Evolutionary conservation across 2,888 invertebrate species (phyloP).

Genomic region (Lasioglossum villosulum): DNA sequence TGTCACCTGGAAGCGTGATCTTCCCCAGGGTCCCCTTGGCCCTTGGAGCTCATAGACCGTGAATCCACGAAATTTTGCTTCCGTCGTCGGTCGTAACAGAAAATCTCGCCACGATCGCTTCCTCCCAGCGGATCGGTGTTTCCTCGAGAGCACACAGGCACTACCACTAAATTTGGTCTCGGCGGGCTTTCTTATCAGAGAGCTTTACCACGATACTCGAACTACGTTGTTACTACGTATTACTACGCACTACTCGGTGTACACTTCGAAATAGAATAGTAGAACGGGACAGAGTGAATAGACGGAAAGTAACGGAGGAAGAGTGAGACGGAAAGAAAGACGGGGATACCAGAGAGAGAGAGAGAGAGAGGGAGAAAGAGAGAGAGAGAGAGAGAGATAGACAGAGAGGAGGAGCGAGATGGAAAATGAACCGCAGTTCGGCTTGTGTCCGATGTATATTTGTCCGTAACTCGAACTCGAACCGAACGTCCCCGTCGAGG

Average conservation of each 20-base stretch:
- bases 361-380: slow-evolving; percentile 17
- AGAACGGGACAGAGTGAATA: slow-evolving; percentile 22
- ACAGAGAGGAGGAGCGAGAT: slow-evolving; percentile 9
- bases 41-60: slow-evolving; percentile 83
- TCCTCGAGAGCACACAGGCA: slow-evolving; percentile 5
- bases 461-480: slow-evolving; percentile 50
- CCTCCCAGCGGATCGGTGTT: background rate
- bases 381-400: slow-evolving; percentile 10
- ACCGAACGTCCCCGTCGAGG: slow-evolving; percentile 49
- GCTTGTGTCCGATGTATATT: slow-evolving; percentile 45
- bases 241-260: slow-evolving; percentile 41
- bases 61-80: slow-evolving; percentile 77
- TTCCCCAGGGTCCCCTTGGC: slow-evolving; percentile 84
- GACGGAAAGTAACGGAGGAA: slow-evolving; percentile 22
- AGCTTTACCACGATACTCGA: slow-evolving; percentile 13
- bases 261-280: slow-evolving; percentile 30
- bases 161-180: slow-evolving; percentile 53
- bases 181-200: slow-evolving; percentile 19
- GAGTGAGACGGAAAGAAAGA: slow-evolving; percentile 17
- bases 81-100: slow-evolving; percentile 46
- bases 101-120: slow-evolving; percentile 47
- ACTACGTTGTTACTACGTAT: slow-evolving; percentile 48
- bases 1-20: slow-evolving; percentile 82
- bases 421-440: slow-evolving; percentile 21
- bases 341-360: no score